These are phyloP conservation scores for Bellardia bayeri DNA, from an alignment of 2,888 invertebrate species.

Conservation along the genomic window DNA sequence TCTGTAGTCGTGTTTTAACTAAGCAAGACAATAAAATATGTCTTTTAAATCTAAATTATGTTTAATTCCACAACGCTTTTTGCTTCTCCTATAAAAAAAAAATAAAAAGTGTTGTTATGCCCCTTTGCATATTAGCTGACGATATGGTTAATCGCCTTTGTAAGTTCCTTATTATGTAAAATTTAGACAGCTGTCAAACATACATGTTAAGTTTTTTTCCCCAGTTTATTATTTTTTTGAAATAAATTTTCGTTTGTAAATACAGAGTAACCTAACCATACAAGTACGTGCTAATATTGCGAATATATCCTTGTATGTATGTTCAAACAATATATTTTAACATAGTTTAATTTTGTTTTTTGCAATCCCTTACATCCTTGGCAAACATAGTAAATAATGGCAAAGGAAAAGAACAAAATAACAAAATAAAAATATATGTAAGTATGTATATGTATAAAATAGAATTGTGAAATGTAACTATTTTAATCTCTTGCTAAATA, in stretches of 20 bases:
- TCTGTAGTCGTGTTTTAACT: too few species aligned
- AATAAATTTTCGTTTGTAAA: neutral
- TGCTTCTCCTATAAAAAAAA: too few species aligned
- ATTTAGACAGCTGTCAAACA: neutral
- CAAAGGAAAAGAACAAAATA: neutral
- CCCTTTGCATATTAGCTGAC: too few species aligned
- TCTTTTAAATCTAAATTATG: too few species aligned
- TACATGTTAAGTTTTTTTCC: neutral
- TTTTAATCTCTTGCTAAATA: conserved; percentile 60
- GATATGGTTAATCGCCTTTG: neutral
- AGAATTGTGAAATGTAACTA: conserved; percentile 24
- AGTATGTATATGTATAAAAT: too few species aligned
- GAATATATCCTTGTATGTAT: neutral
- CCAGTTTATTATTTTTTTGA: neutral
- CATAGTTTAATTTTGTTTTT: neutral
- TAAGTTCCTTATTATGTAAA: neutral
- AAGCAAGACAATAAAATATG: too few species aligned
- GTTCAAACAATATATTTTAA: neutral
- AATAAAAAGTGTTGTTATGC: too few species aligned
- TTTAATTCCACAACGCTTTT: too few species aligned
- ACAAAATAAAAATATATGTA: neutral
- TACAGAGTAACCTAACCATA: conserved; percentile 1
- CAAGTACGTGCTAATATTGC: neutral
- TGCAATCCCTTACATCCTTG: neutral
- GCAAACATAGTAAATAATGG: neutral